These are phyloP conservation scores for Idaea straminata DNA, from an alignment of 2,888 invertebrate genomes.

Conservation along the genomic window DNA sequence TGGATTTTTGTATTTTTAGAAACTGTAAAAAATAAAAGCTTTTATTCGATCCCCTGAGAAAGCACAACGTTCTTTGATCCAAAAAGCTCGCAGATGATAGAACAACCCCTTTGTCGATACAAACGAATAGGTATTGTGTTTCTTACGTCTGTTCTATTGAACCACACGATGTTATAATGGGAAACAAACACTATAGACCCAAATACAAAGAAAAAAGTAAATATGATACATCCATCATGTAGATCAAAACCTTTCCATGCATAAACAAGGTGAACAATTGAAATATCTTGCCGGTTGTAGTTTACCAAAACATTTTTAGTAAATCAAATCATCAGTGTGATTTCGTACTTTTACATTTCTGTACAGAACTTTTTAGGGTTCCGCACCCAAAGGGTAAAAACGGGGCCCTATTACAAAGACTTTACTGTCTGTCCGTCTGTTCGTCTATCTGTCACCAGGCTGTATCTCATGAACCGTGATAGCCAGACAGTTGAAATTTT, in stretches of 20 bases:
- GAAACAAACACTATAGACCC: constrained; percentile 1
- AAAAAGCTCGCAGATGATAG: constrained; percentile 5
- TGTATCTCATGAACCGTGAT: too few species aligned
- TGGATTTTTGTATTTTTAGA: constrained; percentile 10
- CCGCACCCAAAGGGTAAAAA: too few species aligned
- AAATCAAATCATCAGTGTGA: too few species aligned
- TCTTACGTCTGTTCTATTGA: not conserved
- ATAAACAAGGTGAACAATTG: not conserved
- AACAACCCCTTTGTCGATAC: constrained; percentile 3
- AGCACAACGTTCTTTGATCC: constrained; percentile 17
- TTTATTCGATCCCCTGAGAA: constrained; percentile 3
- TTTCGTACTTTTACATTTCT: too few species aligned
- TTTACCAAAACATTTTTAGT: not conserved
- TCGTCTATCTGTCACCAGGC: too few species aligned
- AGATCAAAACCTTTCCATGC: constrained; percentile 1
- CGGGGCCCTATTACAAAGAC: too few species aligned
- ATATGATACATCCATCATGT: not conserved
- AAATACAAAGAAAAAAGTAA: not conserved
- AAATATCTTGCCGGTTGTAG: not conserved
- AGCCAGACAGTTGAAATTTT: too few species aligned
- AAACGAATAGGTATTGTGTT: constrained; percentile 2
- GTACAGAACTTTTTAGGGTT: too few species aligned
- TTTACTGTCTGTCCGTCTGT: too few species aligned
- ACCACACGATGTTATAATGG: not conserved
- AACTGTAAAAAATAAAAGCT: not conserved